Evolutionary conservation across 64 coral and sea anemone species (phyloP).

Genomic region (Stichodactyla mertensii): DNA sequence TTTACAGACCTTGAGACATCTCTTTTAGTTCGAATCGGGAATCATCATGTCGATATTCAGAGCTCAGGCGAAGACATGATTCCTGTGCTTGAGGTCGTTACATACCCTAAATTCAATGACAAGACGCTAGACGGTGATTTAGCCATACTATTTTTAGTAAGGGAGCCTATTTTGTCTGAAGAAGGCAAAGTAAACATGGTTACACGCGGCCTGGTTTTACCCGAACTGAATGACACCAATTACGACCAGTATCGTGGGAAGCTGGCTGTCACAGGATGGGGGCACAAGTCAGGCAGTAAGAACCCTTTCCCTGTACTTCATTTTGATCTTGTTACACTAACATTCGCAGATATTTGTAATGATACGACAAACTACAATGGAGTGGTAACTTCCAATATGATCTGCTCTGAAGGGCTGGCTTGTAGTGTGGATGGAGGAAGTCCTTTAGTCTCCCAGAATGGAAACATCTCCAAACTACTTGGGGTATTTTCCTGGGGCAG

Average conservation of each 20-base stretch:
- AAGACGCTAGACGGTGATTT: conserved; percentile 34
- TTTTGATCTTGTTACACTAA: conserved; percentile 36
- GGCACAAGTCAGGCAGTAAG: conserved; percentile 41
- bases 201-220: background rate
- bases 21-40: conserved; percentile 52
- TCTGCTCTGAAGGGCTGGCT: conserved; percentile 35
- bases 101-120: conserved; percentile 37
- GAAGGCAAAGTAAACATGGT: background rate
- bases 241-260: background rate
- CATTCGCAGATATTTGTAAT: conserved; percentile 27
- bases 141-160: conserved; percentile 54
- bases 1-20: conserved; percentile 13
- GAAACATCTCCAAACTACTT: conserved; percentile 13
- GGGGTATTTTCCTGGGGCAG: conserved; percentile 67
- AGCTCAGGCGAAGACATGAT: conserved; percentile 46
- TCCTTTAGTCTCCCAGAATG: conserved; percentile 40
- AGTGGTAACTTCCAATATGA: conserved; percentile 32
- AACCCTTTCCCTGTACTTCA: conserved; percentile 28
- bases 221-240: background rate
- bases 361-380: conserved; percentile 28
- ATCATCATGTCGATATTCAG: conserved; percentile 47
- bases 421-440: conserved; percentile 69
- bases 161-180: conserved; percentile 22
- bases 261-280: conserved; percentile 65
- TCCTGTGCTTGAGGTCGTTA: conserved; percentile 49